Evolutionary conservation across 92 coral and sea anemone genomes (phyloP), one percentile per base, ranked within the genome.

Genomic region (Blastomussa wellsi): DNA sequence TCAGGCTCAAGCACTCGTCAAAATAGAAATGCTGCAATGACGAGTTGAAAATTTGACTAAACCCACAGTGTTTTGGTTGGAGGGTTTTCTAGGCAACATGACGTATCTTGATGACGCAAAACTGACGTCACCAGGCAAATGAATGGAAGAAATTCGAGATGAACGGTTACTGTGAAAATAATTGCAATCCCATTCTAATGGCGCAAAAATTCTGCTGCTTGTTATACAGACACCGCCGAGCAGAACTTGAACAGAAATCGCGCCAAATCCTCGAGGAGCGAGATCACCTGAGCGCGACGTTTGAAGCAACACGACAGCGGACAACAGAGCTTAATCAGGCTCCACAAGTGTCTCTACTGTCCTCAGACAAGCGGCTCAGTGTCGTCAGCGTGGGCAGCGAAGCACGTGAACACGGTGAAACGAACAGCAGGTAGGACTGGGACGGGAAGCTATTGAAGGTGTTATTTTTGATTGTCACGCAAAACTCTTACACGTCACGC

Each of bases 241-340:
- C 93, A 35, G 98, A 94, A 52, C 91, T 94, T 16, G 98, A 94
- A 47, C 90, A 88, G 70, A 94, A 90, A 84, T 92, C 98, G 22
- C 88, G 93, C 16, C 95, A 92, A 67, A 83, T 94, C 72, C 83
- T 92, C 66, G 90, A 90, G 38, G 98, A 94, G 83, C 86, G 98
- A 44, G 93, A 94, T 32, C 86, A 92, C 53, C 85, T 94, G 79
- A 92, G 86, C 79, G 95, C 98, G 14, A 78, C 95, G 20, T 94
- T 87, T 72, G 93, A 94, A 73, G 98, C 98, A 29, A 93, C 95
- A 7, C 88, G 91, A 71, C 80, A 89, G 84, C 88, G 98, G 44
- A 94, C 95, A 12, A 86, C 95, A 5, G 87, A 89, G 70, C 66
- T 94, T 88, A 90, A 88, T 19, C 93, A 89, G 22, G 15, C 86